Evolutionary conservation across 2,888 invertebrate genomes (phyloP).

Genomic region (Carcina quercana): DNA sequence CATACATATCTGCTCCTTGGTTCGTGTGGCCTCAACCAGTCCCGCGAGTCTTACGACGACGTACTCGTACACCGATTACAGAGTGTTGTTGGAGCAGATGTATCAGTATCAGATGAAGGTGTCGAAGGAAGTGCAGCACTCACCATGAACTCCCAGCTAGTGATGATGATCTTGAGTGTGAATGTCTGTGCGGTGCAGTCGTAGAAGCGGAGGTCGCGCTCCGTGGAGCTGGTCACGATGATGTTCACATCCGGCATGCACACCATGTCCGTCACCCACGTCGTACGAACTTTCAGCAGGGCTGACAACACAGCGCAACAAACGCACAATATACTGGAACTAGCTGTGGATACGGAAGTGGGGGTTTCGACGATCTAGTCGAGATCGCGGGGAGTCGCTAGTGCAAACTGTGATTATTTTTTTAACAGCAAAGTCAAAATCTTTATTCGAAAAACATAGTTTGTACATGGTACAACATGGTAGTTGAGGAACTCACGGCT

Average conservation of each 20-base stretch:
- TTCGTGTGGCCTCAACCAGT: too few species aligned
- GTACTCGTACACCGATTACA: too few species aligned
- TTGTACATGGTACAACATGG: too few species aligned
- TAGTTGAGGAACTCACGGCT: slow-evolving; percentile 69
- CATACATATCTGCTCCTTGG: too few species aligned
- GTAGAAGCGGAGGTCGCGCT: slow-evolving; percentile 86
- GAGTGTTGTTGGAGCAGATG: too few species aligned
- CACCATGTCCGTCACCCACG: slow-evolving; percentile 84
- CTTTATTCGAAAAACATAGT: too few species aligned
- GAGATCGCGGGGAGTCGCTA: too few species aligned
- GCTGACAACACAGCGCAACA: slow-evolving; percentile 46
- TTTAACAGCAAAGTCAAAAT: too few species aligned
- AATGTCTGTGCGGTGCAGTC: slow-evolving; percentile 85
- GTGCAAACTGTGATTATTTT: too few species aligned
- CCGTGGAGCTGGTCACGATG: slow-evolving; percentile 84
- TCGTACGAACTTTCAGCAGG: slow-evolving; percentile 74
- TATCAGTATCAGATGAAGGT: too few species aligned
- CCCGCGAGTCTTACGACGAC: too few species aligned
- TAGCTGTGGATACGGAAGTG: neutral
- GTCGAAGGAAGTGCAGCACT: neutral
- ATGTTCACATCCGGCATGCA: slow-evolving; percentile 85
- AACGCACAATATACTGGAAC: neutral
- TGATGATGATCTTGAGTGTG: slow-evolving; percentile 80
- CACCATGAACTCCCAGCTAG: slow-evolving; percentile 76
- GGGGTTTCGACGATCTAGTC: too few species aligned